These are phyloP conservation scores for Spheniscus mendiculus DNA, from an alignment of 2,113 vertebrate genomes.

Conservation along the genomic window DNA sequence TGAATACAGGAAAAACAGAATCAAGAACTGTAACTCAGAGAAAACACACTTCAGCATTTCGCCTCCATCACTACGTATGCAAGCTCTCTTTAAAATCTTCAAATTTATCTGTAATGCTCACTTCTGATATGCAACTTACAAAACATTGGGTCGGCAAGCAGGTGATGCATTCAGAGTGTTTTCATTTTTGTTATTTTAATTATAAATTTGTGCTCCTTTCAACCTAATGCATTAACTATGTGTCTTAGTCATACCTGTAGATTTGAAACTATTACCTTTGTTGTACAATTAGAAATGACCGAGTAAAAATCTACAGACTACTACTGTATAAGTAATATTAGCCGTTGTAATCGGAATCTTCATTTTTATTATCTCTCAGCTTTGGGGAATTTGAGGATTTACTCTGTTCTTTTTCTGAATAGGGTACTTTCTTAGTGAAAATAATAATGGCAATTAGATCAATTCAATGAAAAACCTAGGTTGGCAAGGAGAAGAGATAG, in stretches of 20 bases:
- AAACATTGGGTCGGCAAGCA: background rate
- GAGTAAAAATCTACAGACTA: background rate
- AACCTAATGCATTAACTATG: background rate
- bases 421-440: background rate
- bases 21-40: background rate
- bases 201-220: background rate
- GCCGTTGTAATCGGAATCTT: background rate
- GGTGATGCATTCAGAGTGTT: background rate
- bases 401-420: background rate
- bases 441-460: background rate
- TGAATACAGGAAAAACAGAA: background rate
- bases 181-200: background rate
- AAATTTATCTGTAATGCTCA: background rate
- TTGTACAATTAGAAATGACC: background rate
- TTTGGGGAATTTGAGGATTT: background rate
- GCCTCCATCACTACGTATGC: background rate
- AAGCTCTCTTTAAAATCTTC: background rate
- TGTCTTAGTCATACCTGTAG: background rate
- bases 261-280: background rate
- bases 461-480: background rate
- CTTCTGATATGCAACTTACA: background rate
- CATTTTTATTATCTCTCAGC: background rate
- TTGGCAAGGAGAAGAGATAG: background rate
- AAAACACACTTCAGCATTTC: background rate
- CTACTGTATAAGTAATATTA: background rate